Conservation (phyloP, 1,140 invertebrate genomes). For the Coboldia fuscipes region DNA sequence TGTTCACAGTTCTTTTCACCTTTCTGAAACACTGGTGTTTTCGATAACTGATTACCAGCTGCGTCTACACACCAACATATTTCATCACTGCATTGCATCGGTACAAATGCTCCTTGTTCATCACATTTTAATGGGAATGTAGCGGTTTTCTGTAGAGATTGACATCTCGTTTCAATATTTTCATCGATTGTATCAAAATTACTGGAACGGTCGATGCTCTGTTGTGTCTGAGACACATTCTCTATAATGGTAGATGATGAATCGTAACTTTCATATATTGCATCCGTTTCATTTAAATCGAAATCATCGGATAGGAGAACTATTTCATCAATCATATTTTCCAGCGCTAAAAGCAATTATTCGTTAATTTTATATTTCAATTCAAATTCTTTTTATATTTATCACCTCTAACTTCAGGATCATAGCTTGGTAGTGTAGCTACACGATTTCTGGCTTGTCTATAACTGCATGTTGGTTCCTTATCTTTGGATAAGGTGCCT, state of each 20-base stretch:
- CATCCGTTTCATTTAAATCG: constrained; percentile 20
- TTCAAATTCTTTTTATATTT: constrained; percentile 3
- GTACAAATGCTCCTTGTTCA: constrained; percentile 40
- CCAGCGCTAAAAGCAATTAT: too few species aligned
- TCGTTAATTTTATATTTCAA: constrained; percentile 14
- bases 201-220: constrained; percentile 9
- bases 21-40: constrained; percentile 36
- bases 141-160: constrained; percentile 30
- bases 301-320: constrained; percentile 29
- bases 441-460: constrained; percentile 38
- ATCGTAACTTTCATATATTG: too few species aligned
- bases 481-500: constrained; percentile 47
- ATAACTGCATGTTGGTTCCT: constrained; percentile 50
- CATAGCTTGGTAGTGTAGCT: constrained; percentile 13
- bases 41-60: constrained; percentile 50
- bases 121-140: constrained; percentile 37
- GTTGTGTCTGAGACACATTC: too few species aligned
- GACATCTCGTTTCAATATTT: constrained; percentile 33
- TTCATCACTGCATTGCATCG: constrained; percentile 47
- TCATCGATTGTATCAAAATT: constrained; percentile 10
- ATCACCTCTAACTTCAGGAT: constrained; percentile 19
- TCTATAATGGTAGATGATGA: too few species aligned
- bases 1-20: constrained; percentile 13
- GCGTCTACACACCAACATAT: constrained; percentile 75
- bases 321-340: constrained; percentile 40